Percentiles rank a stretch among this genome's conserved stretches.
These are phyloP conservation scores for Mercenaria mercenaria DNA, from an alignment of 1,140 invertebrate genomes.

Conservation along the genomic window DNA sequence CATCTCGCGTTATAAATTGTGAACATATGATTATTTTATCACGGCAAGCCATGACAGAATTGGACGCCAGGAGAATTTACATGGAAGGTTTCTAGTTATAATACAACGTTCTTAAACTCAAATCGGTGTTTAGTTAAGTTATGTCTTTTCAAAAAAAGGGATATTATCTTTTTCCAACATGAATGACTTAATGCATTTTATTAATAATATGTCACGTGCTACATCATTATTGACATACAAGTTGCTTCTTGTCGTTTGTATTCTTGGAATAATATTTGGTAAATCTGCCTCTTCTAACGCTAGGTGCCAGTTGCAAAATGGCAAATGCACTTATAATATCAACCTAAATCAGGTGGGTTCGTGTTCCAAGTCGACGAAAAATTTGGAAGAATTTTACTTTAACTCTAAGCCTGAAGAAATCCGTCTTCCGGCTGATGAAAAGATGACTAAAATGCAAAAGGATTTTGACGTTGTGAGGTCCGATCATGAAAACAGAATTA, in stretches of 20 bases:
- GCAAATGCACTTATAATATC: slow-evolving; percentile 49
- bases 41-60: neutral
- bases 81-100: neutral
- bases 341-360: neutral
- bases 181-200: neutral
- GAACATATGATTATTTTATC: neutral
- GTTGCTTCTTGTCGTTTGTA: neutral
- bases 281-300: neutral
- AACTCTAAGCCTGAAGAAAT: neutral
- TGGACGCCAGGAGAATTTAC: neutral
- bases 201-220: neutral
- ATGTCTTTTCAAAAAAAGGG: neutral
- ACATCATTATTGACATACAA: neutral
- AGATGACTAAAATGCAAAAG: slow-evolving; percentile 29
- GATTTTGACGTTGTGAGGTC: slow-evolving; percentile 36
- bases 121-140: neutral
- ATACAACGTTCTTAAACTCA: neutral
- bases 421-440: neutral
- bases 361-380: neutral
- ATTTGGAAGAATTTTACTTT: neutral
- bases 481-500: slow-evolving; percentile 56
- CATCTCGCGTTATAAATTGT: neutral
- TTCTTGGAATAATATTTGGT: neutral
- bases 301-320: slow-evolving; percentile 41
- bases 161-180: neutral